Evolutionary conservation across 37 sponge, comb jelly and placozoan species (phyloP).

Genomic region (Hexactinellida sp.): DNA sequence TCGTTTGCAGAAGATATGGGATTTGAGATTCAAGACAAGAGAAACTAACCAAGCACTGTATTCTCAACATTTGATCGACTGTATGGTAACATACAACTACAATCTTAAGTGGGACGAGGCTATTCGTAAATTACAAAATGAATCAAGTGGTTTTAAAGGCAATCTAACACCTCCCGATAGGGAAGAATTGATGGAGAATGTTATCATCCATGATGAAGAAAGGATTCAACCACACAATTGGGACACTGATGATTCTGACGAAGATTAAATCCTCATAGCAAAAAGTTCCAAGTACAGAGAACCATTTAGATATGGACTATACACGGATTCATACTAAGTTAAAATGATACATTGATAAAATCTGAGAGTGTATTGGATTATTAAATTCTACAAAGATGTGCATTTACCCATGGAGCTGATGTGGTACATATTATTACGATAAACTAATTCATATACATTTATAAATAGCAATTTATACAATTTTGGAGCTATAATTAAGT

Average conservation of each 20-base stretch:
- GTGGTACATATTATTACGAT: too few relatives aligned
- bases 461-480: too few relatives aligned
- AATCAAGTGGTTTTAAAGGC: background rate
- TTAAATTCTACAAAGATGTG: too few relatives aligned
- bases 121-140: constrained; percentile 2
- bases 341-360: too few relatives aligned
- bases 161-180: background rate
- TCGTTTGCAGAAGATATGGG: constrained; percentile 12
- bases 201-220: background rate
- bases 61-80: constrained; percentile 1
- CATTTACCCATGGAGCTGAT: too few relatives aligned
- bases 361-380: too few relatives aligned
- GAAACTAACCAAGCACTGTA: background rate
- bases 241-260: background rate
- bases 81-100: constrained; percentile 3
- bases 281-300: too few relatives aligned
- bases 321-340: too few relatives aligned
- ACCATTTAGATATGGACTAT: too few relatives aligned
- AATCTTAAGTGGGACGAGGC: constrained; percentile 6
- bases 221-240: background rate
- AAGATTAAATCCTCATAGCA: too few relatives aligned
- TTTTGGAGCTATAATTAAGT: too few relatives aligned
- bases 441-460: too few relatives aligned
- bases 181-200: background rate
- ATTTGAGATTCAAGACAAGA: constrained; percentile 12